Evolutionary conservation across 1,140 invertebrate species (phyloP).

Genomic region (Trichonephila clavipes): DNA sequence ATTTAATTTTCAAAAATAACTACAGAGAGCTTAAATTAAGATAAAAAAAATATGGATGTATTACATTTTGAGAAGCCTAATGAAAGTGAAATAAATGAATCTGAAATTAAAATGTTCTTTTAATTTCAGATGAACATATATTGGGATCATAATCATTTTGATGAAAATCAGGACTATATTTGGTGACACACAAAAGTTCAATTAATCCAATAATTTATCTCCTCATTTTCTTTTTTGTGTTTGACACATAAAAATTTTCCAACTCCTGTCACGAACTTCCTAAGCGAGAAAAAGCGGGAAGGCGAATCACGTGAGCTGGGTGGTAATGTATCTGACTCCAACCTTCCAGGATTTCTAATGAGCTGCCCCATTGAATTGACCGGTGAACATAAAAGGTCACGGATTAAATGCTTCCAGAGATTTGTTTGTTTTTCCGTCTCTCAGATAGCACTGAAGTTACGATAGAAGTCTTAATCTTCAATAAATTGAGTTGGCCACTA

Average conservation of each 20-base stretch:
- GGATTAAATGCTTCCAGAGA: conserved; percentile 18
- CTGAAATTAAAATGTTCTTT: too few species aligned
- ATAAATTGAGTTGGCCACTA: neutral
- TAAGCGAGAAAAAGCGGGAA: neutral
- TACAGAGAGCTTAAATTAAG: too few species aligned
- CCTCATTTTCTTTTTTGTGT: neutral
- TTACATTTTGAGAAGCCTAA: too few species aligned
- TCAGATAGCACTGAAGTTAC: neutral
- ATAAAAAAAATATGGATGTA: too few species aligned
- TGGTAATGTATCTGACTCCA: neutral
- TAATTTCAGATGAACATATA: neutral
- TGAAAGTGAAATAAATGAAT: too few species aligned
- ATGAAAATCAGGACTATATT: neutral
- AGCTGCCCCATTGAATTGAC: neutral
- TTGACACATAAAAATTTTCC: neutral
- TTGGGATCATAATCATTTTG: neutral
- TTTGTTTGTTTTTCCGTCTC: neutral
- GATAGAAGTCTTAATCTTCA: conserved; percentile 16
- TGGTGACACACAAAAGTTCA: neutral
- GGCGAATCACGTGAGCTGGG: neutral
- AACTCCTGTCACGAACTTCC: conserved; percentile 15
- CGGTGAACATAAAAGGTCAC: neutral
- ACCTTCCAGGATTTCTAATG: conserved; percentile 14
- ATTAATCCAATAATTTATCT: neutral
- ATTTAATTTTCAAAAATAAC: too few species aligned